Conservation (phyloP, 2,888 invertebrate species). For the Diploptera punctata region DNA sequence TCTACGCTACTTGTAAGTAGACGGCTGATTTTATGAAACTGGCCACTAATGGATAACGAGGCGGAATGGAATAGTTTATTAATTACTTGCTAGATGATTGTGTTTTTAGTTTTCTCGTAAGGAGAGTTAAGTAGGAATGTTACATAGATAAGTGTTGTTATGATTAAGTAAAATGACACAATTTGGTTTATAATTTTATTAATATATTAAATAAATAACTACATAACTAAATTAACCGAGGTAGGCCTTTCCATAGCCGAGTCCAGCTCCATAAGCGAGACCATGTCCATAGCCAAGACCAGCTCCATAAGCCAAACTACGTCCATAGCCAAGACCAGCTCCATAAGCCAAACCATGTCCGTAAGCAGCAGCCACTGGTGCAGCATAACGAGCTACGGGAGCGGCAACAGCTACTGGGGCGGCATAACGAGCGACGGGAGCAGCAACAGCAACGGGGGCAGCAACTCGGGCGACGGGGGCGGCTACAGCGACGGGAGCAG, state of each 20-base stretch:
- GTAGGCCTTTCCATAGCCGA: not conserved
- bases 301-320: not conserved
- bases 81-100: no score
- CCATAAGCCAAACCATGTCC: not conserved
- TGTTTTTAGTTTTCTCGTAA: no score
- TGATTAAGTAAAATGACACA: no score
- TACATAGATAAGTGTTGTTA: no score
- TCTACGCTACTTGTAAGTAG: no score
- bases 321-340: not conserved
- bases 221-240: not conserved
- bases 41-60: no score
- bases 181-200: no score
- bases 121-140: no score
- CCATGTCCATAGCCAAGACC: not conserved
- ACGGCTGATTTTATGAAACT: no score
- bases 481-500: constrained; percentile 3
- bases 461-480: constrained; percentile 26
- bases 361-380: not conserved
- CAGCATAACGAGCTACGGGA: not conserved
- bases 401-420: constrained; percentile 10
- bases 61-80: no score
- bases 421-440: constrained; percentile 50
- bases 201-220: not conserved
- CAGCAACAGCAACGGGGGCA: constrained; percentile 35
- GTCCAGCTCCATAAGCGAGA: not conserved